Evolutionary conservation across 1,140 invertebrate genomes (phyloP).

Genomic region (Dinothrombium tinctorium): DNA sequence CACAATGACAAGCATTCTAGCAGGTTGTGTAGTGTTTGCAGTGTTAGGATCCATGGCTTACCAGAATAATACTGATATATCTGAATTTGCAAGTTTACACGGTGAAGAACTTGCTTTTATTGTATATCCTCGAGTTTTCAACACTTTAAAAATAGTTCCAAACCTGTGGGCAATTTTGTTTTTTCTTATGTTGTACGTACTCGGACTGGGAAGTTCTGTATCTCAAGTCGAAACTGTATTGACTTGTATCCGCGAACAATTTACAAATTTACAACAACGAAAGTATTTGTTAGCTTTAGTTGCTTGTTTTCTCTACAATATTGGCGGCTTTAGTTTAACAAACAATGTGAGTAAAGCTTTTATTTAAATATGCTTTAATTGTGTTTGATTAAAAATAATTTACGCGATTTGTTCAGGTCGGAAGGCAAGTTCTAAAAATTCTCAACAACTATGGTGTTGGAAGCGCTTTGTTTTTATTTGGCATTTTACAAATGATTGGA

Average conservation of each 20-base stretch:
- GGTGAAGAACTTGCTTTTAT: conserved; percentile 59
- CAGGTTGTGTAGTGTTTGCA: conserved; percentile 90
- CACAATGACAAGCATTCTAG: conserved; percentile 87
- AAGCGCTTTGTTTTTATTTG: conserved; percentile 47
- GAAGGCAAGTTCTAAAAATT: conserved; percentile 55
- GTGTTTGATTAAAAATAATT: neutral
- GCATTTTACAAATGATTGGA: conserved; percentile 39
- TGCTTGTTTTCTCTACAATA: conserved; percentile 34
- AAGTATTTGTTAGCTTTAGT: conserved; percentile 33
- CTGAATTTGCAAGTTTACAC: conserved; percentile 2
- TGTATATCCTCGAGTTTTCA: conserved; percentile 85
- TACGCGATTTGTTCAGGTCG: conserved; percentile 35
- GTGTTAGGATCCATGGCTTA: conserved; percentile 44
- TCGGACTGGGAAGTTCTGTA: conserved; percentile 26
- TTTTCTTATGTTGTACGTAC: conserved; percentile 81
- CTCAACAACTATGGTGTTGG: conserved; percentile 63
- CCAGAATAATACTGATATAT: conserved; percentile 1
- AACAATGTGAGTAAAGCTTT: conserved; percentile 14
- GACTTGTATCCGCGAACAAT: conserved; percentile 41
- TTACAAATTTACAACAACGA: conserved; percentile 29
- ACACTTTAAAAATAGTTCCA: conserved; percentile 77
- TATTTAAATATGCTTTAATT: neutral
- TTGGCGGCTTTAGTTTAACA: conserved; percentile 29
- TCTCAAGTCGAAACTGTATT: conserved; percentile 27
- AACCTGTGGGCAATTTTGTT: conserved; percentile 71